Conservation (phyloP, 2,888 invertebrate genomes). For the Shargacucullia verbasci region DNA sequence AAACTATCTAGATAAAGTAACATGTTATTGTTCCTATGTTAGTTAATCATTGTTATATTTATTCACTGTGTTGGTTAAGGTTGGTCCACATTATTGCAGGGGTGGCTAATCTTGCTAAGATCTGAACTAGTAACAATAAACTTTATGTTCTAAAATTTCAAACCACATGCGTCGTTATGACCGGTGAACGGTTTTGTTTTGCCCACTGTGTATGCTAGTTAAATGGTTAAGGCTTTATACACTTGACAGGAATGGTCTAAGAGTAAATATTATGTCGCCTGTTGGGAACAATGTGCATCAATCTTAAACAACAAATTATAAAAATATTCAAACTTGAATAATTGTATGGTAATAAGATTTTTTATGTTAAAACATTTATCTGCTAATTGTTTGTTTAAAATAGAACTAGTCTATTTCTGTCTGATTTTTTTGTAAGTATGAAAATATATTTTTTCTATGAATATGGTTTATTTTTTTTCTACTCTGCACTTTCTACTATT, state of each 20-base stretch:
- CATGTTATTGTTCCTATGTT: slow-evolving; percentile 55
- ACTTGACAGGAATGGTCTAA: too few species aligned
- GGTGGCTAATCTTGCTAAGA: too few species aligned
- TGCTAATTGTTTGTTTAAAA: slow-evolving; percentile 45
- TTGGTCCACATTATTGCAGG: slow-evolving; percentile 24
- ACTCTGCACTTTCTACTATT: slow-evolving; percentile 33
- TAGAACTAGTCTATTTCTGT: slow-evolving; percentile 60
- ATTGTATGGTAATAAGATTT: slow-evolving; percentile 26
- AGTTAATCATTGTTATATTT: slow-evolving; percentile 50
- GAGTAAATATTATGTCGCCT: too few species aligned
- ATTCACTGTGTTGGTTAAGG: slow-evolving; percentile 35
- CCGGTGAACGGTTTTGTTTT: too few species aligned
- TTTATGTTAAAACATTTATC: slow-evolving; percentile 26
- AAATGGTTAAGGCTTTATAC: too few species aligned
- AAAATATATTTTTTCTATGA: slow-evolving; percentile 60
- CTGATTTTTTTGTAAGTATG: slow-evolving; percentile 54
- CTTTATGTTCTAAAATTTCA: too few species aligned
- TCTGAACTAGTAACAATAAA: too few species aligned
- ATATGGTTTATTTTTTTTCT: slow-evolving; percentile 41
- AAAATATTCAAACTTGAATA: slow-evolving; percentile 13
- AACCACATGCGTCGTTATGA: too few species aligned
- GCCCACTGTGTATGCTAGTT: too few species aligned
- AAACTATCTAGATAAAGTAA: slow-evolving; percentile 31
- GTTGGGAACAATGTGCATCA: slow-evolving; percentile 18
- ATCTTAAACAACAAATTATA: slow-evolving; percentile 15